phyloP scores from a whole-genome alignment of 1,140 invertebrate genomes.

The Phymastichus coffea region DNA sequence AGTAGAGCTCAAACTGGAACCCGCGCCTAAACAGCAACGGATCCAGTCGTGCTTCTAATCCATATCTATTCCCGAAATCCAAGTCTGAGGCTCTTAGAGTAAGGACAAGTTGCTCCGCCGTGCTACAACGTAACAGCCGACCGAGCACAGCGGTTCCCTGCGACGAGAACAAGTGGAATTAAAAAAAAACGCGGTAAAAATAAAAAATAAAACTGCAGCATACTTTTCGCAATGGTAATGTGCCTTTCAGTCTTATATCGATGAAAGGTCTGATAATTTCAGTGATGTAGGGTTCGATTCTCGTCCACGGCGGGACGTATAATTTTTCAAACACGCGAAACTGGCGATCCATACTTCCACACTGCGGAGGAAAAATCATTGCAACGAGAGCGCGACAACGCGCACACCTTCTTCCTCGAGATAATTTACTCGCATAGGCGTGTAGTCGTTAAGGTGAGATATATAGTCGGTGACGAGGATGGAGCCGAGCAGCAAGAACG shows the following conservation, averaged over 20 bases:
- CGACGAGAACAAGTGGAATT: constrained; percentile 32
- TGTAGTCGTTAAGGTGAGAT: constrained; percentile 47
- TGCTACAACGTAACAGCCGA: too few relatives aligned
- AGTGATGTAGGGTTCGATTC: constrained; percentile 57
- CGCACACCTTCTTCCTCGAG: too few relatives aligned
- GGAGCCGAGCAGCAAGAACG: constrained; percentile 43
- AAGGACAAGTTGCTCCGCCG: too few relatives aligned
- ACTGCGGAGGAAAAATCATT: too few relatives aligned
- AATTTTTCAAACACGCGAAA: constrained; percentile 46
- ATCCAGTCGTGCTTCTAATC: too few relatives aligned
- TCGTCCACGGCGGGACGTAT: constrained; percentile 57
- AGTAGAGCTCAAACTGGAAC: too few relatives aligned
- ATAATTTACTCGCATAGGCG: constrained; percentile 50
- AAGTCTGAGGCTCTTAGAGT: too few relatives aligned
- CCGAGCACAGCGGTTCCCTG: constrained; percentile 40
- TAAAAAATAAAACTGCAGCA: neutral
- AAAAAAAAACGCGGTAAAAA: neutral
- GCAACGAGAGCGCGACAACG: too few relatives aligned
- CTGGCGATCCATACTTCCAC: constrained; percentile 51
- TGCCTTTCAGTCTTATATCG: constrained; percentile 45
- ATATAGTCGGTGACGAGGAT: constrained; percentile 44
- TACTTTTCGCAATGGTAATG: constrained; percentile 49
- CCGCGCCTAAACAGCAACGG: too few relatives aligned
- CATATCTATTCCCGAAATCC: too few relatives aligned
- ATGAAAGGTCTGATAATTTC: constrained; percentile 54